These are phyloP conservation scores for Glomeris marginata DNA, from an alignment of 2,888 invertebrate species.

Conservation along the genomic window DNA sequence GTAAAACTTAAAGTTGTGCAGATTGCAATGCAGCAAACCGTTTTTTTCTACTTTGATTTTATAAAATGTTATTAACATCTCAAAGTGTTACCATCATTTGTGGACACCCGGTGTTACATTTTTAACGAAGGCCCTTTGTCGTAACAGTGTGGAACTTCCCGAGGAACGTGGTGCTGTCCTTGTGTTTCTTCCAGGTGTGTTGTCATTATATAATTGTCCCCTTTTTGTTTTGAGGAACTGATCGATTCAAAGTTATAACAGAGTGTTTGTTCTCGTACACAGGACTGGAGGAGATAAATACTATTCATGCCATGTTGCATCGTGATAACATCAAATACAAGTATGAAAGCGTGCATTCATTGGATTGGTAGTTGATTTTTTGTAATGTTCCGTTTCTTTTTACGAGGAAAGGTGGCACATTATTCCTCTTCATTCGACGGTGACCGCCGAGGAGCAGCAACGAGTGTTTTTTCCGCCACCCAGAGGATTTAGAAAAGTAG, in stretches of 20 bases:
- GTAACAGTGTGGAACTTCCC: constrained; percentile 7
- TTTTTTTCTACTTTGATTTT: too few relatives aligned
- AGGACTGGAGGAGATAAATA: constrained; percentile 54
- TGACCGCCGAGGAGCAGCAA: constrained; percentile 59
- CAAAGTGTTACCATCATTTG: too few relatives aligned
- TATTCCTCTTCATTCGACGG: constrained; percentile 43
- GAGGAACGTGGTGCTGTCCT: constrained; percentile 49
- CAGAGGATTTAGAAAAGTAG: constrained; percentile 48
- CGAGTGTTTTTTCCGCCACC: constrained; percentile 45
- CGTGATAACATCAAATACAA: constrained; percentile 10
- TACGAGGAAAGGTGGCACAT: constrained; percentile 20
- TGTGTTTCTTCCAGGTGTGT: constrained; percentile 63
- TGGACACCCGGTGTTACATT: not conserved
- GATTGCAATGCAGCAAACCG: too few relatives aligned
- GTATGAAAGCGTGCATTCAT: too few relatives aligned
- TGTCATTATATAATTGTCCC: not conserved
- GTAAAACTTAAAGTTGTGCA: too few relatives aligned
- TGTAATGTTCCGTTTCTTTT: too few relatives aligned
- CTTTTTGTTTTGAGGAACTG: too few relatives aligned
- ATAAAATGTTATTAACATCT: too few relatives aligned
- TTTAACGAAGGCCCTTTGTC: not conserved
- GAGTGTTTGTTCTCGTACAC: too few relatives aligned
- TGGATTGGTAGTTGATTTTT: not conserved
- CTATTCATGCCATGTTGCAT: constrained; percentile 21
- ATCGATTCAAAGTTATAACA: too few relatives aligned